Percentiles rank a stretch among this genome's conserved stretches.
These are phyloP conservation scores for Pristis pectinata DNA, from an alignment of 2,797 vertebrate species.

Conservation along the genomic window DNA sequence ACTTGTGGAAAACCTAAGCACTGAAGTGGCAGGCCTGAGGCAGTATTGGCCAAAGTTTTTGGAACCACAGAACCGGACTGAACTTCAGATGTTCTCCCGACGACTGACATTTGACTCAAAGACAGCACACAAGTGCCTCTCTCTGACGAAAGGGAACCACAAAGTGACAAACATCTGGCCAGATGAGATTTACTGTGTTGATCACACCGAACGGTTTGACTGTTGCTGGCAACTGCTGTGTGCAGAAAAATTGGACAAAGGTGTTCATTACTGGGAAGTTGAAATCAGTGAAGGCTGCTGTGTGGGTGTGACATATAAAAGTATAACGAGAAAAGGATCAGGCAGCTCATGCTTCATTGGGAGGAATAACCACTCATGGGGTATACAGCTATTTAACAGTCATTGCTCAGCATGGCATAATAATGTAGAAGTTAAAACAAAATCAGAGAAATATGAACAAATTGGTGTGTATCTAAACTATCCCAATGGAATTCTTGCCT, in stretches of 20 bases:
- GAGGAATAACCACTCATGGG: conserved; percentile 24
- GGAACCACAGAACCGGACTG: not conserved
- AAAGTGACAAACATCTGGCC: not conserved
- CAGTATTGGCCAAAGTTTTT: not conserved
- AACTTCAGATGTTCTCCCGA: not conserved
- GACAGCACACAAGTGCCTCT: not conserved
- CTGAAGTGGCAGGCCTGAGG: not conserved
- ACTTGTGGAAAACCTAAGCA: not conserved
- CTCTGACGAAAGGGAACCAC: not conserved
- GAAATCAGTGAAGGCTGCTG: conserved; percentile 18
- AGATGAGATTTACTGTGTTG: not conserved
- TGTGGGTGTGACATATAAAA: not conserved
- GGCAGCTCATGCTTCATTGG: not conserved
- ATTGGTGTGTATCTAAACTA: conserved; percentile 29
- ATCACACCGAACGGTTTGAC: conserved; percentile 6
- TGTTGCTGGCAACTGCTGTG: conserved; percentile 28
- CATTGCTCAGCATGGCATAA: conserved; percentile 30
- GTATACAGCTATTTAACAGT: not conserved
- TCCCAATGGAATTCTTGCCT: not conserved
- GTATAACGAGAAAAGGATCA: not conserved
- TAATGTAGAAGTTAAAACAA: not conserved
- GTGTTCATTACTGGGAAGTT: conserved; percentile 13
- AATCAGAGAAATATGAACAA: not conserved
- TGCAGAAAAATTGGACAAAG: not conserved
- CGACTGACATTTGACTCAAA: conserved; percentile 6